A percentile compares a stretch with the other conserved stretches of the same genome.
These are phyloP conservation scores for Brachystomella parvula DNA, from an alignment of 1,140 invertebrate species.

Conservation along the genomic window DNA sequence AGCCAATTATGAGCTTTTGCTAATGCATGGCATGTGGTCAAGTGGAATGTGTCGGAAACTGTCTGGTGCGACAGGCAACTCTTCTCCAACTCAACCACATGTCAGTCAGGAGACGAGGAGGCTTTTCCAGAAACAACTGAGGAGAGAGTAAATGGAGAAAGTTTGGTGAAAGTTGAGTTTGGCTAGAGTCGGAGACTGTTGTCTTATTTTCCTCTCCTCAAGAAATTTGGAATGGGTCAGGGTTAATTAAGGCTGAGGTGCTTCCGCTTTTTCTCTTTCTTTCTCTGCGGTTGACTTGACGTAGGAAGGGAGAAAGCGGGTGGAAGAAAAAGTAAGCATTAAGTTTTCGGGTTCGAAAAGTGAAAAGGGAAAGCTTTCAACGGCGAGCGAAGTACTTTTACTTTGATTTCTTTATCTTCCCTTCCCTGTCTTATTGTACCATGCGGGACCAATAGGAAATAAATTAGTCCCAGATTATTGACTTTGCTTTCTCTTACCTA, in stretches of 20 bases:
- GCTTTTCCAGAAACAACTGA: not conserved
- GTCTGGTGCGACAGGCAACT: no score
- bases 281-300: constrained; percentile 5
- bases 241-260: constrained; percentile 13
- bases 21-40: no score
- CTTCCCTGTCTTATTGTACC: not conserved
- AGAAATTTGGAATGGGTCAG: constrained; percentile 1
- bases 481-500: constrained; percentile 8
- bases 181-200: no score
- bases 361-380: constrained; percentile 5
- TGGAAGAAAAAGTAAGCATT: constrained; percentile 3
- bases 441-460: constrained; percentile 11
- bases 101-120: no score
- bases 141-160: not conserved
- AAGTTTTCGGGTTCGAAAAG: not conserved
- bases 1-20: no score
- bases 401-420: constrained; percentile 13
- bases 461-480: constrained; percentile 11
- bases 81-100: no score
- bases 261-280: constrained; percentile 11
- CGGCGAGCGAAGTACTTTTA: not conserved
- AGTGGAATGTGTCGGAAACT: no score
- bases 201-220: not conserved
- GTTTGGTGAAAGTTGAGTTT: not conserved
- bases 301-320: not conserved